These are phyloP conservation scores for Drosophila gaucha DNA, from an alignment of 2,888 invertebrate species.

Conservation along the genomic window DNA sequence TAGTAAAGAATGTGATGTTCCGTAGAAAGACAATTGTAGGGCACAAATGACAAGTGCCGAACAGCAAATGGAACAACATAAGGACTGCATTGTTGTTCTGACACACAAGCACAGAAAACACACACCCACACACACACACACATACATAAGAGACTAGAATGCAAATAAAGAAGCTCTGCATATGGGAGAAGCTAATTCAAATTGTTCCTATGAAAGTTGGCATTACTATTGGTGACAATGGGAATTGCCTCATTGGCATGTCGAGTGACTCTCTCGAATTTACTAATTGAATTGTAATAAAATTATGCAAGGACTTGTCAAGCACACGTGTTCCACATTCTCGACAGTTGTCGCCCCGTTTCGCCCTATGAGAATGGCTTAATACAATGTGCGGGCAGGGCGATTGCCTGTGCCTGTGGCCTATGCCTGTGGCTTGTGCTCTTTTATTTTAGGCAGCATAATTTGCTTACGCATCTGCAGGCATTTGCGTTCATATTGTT, in stretches of 20 bases:
- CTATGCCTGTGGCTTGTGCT: too few relatives aligned
- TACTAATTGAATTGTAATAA: slow-evolving; percentile 45
- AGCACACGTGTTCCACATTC: background rate
- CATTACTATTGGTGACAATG: slow-evolving; percentile 15
- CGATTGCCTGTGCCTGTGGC: too few relatives aligned
- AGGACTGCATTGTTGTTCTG: slow-evolving; percentile 12
- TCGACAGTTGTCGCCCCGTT: background rate
- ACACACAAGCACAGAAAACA: too few relatives aligned
- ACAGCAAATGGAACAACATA: slow-evolving; percentile 22
- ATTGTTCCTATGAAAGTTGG: background rate
- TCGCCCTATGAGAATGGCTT: too few relatives aligned
- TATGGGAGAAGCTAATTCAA: background rate
- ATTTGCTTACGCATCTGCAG: slow-evolving; percentile 15
- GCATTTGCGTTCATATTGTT: slow-evolving; percentile 9
- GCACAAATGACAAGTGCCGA: slow-evolving; percentile 29
- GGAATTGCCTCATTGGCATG: slow-evolving; percentile 7
- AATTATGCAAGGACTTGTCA: slow-evolving; percentile 14
- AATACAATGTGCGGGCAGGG: slow-evolving; percentile 1
- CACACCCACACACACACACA: background rate
- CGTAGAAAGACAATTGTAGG: slow-evolving; percentile 26
- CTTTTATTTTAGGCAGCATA: too few relatives aligned
- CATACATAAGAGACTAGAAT: background rate
- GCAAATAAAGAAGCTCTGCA: slow-evolving; percentile 21
- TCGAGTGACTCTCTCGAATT: slow-evolving; percentile 10
- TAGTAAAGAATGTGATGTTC: slow-evolving; percentile 13